Conservation (phyloP, 2,113 vertebrate genomes). For the Oreochromis aureus region DNA sequence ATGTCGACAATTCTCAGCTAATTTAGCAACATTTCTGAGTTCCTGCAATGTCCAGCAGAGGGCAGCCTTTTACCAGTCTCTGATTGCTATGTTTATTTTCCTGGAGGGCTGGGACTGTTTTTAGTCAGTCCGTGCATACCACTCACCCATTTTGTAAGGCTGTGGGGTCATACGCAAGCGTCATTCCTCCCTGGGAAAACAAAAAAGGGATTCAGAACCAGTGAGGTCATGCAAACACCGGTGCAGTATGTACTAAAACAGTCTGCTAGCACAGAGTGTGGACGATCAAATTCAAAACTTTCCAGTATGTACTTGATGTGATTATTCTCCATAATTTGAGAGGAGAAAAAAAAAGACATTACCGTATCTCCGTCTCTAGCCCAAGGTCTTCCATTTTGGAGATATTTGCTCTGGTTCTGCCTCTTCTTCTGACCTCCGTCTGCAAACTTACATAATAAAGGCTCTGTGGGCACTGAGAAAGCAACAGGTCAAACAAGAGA, state of each 20-base stretch:
- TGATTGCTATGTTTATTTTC: not conserved
- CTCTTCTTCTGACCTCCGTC: conserved; percentile 94
- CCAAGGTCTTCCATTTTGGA: conserved; percentile 87
- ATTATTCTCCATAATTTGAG: not conserved
- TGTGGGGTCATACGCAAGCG: conserved; percentile 88
- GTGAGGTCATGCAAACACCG: conserved; percentile 47
- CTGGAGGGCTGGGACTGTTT: conserved; percentile 55
- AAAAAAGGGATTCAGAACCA: conserved; percentile 58
- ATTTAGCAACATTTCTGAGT: not conserved
- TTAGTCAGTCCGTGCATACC: conserved; percentile 47
- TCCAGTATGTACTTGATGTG: not conserved
- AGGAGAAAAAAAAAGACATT: conserved; percentile 4
- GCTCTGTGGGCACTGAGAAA: conserved; percentile 82
- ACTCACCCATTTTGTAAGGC: conserved; percentile 93
- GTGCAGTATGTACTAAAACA: not conserved
- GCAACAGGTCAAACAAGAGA: conserved; percentile 38
- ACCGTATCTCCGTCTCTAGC: conserved; percentile 83
- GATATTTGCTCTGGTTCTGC: conserved; percentile 87
- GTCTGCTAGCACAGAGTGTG: not conserved
- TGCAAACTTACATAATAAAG: conserved; percentile 93
- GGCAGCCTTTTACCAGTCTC: conserved; percentile 2
- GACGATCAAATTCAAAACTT: not conserved
- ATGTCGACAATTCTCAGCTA: not conserved
- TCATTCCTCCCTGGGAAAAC: conserved; percentile 83
- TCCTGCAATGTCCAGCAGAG: conserved; percentile 24